phyloP scores from a whole-genome alignment of 2,113 vertebrate genomes.

The Empidonax alnorum region DNA sequence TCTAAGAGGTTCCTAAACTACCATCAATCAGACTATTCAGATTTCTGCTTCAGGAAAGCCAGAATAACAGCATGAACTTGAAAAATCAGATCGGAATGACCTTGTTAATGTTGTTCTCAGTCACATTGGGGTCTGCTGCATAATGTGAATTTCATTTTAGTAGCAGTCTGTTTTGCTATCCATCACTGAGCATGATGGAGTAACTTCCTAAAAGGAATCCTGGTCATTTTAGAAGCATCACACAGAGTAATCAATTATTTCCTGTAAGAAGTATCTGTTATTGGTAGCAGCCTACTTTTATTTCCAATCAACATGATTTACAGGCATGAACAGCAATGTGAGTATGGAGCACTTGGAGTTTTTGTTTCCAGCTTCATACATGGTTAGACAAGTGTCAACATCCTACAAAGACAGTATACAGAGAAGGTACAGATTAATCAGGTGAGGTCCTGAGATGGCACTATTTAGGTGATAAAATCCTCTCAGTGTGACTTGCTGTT shows the following conservation, averaged over 20 bases:
- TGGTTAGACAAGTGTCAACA: neutral
- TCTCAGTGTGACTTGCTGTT: neutral
- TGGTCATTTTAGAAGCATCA: neutral
- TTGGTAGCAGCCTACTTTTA: neutral
- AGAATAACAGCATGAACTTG: neutral
- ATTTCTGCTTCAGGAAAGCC: neutral
- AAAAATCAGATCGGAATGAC: neutral
- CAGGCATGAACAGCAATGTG: neutral
- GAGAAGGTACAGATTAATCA: neutral
- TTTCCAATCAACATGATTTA: neutral
- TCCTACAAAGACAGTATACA: neutral
- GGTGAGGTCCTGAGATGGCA: neutral
- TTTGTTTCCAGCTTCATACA: neutral
- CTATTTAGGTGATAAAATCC: neutral
- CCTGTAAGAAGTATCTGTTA: neutral
- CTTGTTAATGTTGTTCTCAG: neutral
- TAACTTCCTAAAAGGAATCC: neutral
- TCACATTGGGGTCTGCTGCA: neutral
- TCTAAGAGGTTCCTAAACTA: neutral
- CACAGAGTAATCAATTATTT: neutral
- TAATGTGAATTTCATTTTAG: conserved; percentile 4
- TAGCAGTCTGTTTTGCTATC: neutral
- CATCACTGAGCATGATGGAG: neutral
- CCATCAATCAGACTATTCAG: neutral
- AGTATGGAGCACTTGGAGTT: neutral